Evolutionary conservation across 2,888 invertebrate species (phyloP).

Genomic region (Trissolcus japonicus): DNA sequence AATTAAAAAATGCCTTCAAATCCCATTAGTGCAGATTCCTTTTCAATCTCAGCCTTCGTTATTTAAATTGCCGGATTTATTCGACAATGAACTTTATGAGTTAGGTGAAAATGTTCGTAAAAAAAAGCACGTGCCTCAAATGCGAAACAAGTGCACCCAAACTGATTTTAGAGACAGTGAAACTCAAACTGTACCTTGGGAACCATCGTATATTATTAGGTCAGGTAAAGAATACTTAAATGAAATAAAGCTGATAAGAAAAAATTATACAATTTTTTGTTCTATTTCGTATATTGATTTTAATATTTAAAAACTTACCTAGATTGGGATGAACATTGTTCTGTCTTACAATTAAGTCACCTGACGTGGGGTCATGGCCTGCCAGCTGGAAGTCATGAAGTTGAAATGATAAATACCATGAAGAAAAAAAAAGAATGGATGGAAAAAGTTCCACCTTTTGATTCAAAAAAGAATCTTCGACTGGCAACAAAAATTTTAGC

Average conservation of each 20-base stretch:
- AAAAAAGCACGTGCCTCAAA: background rate
- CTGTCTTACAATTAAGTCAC: constrained; percentile 80
- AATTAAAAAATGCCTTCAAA: background rate
- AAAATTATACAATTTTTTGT: background rate
- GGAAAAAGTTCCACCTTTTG: constrained; percentile 79
- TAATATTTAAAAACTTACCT: constrained; percentile 4
- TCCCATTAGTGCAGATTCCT: background rate
- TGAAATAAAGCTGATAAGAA: background rate
- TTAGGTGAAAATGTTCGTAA: background rate
- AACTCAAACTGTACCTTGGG: constrained; percentile 87
- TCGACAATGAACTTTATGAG: background rate
- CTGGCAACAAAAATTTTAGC: constrained; percentile 82
- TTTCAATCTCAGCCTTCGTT: background rate
- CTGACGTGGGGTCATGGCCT: constrained; percentile 82
- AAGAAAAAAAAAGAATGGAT: constrained; percentile 83
- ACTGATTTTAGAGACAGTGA: constrained; percentile 86
- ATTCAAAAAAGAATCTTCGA: constrained; percentile 79
- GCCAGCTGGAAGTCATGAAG: constrained; percentile 81
- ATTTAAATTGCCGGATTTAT: constrained; percentile 4
- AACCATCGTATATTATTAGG: constrained; percentile 80
- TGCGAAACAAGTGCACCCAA: constrained; percentile 78
- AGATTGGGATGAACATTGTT: constrained; percentile 78
- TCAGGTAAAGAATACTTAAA: constrained; percentile 18
- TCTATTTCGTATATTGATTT: background rate
- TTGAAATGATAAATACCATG: constrained; percentile 83